A percentile compares a stretch with the other conserved stretches of the same genome.
These are phyloP conservation scores for Petrolisthes cinctipes DNA, from an alignment of 2,888 invertebrate species.

Conservation along the genomic window DNA sequence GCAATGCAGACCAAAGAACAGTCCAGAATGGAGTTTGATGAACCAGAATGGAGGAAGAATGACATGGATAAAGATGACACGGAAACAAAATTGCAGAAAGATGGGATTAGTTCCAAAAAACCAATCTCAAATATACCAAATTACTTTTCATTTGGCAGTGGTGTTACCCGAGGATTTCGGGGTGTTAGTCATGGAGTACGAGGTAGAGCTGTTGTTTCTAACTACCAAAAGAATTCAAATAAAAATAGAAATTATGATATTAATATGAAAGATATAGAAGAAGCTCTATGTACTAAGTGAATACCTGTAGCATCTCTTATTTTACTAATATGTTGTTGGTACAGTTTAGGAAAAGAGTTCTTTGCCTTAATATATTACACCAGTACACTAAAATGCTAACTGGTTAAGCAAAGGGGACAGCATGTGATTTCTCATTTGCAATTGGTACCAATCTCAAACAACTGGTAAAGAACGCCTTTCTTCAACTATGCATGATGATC, in stretches of 20 bases:
- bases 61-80: not conserved
- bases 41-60: conserved; percentile 7
- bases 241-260: conserved; percentile 40
- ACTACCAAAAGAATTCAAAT: conserved; percentile 17
- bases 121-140: conserved; percentile 16
- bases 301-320: too few species aligned
- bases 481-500: too few species aligned
- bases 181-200: conserved; percentile 26
- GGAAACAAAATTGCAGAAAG: not conserved
- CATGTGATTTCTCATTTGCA: too few species aligned
- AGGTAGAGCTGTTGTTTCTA: conserved; percentile 6
- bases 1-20: not conserved
- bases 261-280: conserved; percentile 49
- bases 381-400: too few species aligned
- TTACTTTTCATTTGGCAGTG: conserved; percentile 44
- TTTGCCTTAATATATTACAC: too few species aligned
- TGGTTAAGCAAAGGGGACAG: too few species aligned
- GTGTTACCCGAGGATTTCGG: conserved; percentile 44
- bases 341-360: too few species aligned
- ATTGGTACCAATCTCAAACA: too few species aligned
- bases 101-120: conserved; percentile 3
- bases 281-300: conserved; percentile 16
- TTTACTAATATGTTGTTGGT: too few species aligned
- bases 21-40: conserved; percentile 38
- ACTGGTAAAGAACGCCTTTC: too few species aligned